Conservation (phyloP, 30 jellyfish, hydroid and myxozoan species). For the Hydractinia symbiolongicarpus region DNA sequence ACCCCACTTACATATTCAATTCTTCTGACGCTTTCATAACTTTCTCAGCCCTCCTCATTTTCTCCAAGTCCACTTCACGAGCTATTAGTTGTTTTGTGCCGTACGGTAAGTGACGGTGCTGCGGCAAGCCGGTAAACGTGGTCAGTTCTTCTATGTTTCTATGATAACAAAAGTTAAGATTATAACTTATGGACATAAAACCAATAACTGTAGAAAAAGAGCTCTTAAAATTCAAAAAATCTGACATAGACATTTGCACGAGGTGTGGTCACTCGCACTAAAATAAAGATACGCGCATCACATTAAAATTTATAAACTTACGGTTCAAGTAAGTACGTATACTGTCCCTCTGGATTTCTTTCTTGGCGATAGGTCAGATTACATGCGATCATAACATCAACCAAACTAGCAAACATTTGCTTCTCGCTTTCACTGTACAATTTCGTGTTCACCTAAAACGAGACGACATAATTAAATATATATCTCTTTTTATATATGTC, state of each 20-base stretch:
- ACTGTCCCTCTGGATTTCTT: constrained; percentile 74
- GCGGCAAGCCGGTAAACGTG: constrained; percentile 70
- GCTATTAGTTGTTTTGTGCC: constrained; percentile 89
- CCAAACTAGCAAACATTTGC: constrained; percentile 37
- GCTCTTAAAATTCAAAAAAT: not conserved
- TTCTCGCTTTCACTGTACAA: constrained; percentile 86
- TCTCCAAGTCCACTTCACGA: constrained; percentile 89
- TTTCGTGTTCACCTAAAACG: constrained; percentile 63
- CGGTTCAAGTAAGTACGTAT: constrained; percentile 85
- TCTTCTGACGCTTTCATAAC: constrained; percentile 33
- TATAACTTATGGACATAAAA: not conserved
- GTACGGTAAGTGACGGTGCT: constrained; percentile 82
- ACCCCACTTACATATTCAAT: constrained; percentile 20
- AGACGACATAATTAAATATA: not conserved
- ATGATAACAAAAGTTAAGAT: not conserved
- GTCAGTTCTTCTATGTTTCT: constrained; percentile 85
- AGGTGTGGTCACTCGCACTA: not conserved
- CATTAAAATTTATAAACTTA: constrained; percentile 17
- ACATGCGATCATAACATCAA: constrained; percentile 78
- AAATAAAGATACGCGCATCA: not conserved
- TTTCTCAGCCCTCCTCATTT: constrained; percentile 72
- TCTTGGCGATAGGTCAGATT: constrained; percentile 85
- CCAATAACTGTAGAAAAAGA: not conserved
- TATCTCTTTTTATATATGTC: no score
- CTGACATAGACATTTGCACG: not conserved